phyloP scores from a whole-genome alignment of 2,113 vertebrate genomes.

The Triplophysa tibetana region DNA sequence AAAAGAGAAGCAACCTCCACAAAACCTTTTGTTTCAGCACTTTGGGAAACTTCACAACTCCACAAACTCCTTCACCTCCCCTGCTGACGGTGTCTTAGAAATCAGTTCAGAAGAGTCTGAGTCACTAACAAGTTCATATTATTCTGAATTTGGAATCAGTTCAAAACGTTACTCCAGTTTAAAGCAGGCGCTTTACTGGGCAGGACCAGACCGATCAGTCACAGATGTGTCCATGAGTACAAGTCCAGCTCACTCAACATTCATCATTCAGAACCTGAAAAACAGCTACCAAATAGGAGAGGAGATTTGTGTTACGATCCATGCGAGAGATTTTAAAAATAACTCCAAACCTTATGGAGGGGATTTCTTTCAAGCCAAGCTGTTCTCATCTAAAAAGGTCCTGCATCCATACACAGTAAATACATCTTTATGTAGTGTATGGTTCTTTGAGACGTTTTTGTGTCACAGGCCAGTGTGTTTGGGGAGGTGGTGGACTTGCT shows the following conservation, averaged over 20 bases:
- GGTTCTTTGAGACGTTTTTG: background rate
- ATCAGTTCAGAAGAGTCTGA: background rate
- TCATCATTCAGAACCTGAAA: conserved; percentile 10
- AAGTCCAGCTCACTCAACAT: background rate
- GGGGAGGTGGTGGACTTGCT: conserved; percentile 51
- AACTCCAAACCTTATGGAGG: conserved; percentile 56
- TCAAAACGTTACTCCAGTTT: background rate
- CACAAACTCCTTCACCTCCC: background rate
- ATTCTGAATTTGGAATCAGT: background rate
- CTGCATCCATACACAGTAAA: background rate
- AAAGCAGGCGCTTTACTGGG: background rate
- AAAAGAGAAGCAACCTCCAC: background rate
- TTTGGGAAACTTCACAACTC: no score
- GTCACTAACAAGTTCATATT: background rate
- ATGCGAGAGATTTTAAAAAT: conserved; percentile 44
- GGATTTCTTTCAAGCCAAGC: conserved; percentile 60
- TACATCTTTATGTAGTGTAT: no score
- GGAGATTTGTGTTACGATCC: conserved; percentile 36
- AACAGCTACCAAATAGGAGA: conserved; percentile 41
- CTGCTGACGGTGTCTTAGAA: background rate
- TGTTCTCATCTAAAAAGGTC: conserved; percentile 41
- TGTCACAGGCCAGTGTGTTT: conserved; percentile 53
- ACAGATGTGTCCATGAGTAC: background rate
- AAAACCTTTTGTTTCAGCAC: background rate
- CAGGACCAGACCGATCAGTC: background rate